Evolutionary conservation across 2,113 vertebrate species (phyloP), one percentile per base, ranked within the genome.

Genomic region (Neolamprologus falcicula): DNA sequence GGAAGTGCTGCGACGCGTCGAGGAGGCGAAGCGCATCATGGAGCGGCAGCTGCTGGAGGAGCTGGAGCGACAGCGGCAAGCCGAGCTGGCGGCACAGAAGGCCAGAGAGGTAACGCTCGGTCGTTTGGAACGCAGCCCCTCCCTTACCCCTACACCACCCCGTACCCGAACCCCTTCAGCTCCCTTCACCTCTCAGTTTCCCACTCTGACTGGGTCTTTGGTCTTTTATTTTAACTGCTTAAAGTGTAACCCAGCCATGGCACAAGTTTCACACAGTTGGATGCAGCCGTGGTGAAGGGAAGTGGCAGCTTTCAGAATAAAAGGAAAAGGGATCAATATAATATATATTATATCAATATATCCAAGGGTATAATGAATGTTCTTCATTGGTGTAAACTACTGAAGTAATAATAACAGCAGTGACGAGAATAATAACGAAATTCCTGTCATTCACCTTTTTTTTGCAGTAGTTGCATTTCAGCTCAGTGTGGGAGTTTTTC

Each of bases 61-160:
- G 97, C 97, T 99, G 96, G 98, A 99, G 97, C 97, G 97, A 94
- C 99, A 99, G 96, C 97, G 98, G 96, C 99, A 99, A 96, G 98
- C 98, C 66, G 99, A 99, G 97, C 96, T 99, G 96, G 97, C 98
- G 55, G 98, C 99, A 81, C 99, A 99, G 96, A 99, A 98, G 96
- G 98, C 98, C 94, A 98, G 99, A 98, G 99, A 99, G 99, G 99
- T 99, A 99, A 99, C 98, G 98, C 98, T 99, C 97, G 97, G 97
- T 99, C 98, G 98, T 99, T 99, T 97, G 98, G 97, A 98, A 98
- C 96, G 97, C 92, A 97, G 81, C 54, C 92, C 91, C 93, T 68
- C 87, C 80, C 71, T 83, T 78, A 79, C 89, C 83, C 83, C 68
- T 61, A 28, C 68, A 21, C 26, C 83, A 53, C n/a, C 76, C 14